A percentile compares a stretch with the other conserved stretches of the same genome.
Conservation (phyloP, 2,888 invertebrate genomes). For the Thymelicus sylvestris region DNA sequence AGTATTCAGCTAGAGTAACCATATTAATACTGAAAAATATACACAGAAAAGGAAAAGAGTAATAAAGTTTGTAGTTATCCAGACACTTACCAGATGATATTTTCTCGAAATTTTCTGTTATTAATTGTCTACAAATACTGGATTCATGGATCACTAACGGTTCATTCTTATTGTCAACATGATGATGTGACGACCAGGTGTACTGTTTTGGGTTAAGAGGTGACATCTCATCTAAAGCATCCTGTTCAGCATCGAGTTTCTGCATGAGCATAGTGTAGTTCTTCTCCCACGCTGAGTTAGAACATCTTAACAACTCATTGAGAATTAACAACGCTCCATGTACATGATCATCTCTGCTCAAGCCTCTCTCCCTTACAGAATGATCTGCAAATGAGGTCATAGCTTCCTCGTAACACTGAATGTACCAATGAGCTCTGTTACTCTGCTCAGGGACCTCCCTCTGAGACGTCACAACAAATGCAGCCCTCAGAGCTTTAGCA, state of each 20-base stretch:
- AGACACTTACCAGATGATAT: slow-evolving; percentile 85
- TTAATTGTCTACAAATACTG: slow-evolving; percentile 92
- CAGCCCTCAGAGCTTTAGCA: slow-evolving; percentile 96
- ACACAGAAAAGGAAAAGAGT: too few relatives aligned
- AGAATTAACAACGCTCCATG: slow-evolving; percentile 96
- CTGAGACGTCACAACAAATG: slow-evolving; percentile 96
- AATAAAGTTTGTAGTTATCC: too few relatives aligned
- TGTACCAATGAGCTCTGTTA: slow-evolving; percentile 95
- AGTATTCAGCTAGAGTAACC: too few relatives aligned
- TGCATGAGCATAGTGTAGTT: slow-evolving; percentile 90
- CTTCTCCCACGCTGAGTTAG: slow-evolving; percentile 94
- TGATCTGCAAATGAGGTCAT: slow-evolving; percentile 90
- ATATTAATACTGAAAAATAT: not conserved
- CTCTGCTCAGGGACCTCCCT: slow-evolving; percentile 96
- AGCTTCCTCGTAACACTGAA: slow-evolving; percentile 96
- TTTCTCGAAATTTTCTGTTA: slow-evolving; percentile 93
- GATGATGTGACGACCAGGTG: slow-evolving; percentile 58
- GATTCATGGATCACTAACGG: slow-evolving; percentile 88
- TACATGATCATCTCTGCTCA: slow-evolving; percentile 94
- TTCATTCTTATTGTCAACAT: slow-evolving; percentile 64
- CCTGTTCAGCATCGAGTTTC: slow-evolving; percentile 79
- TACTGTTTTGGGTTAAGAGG: slow-evolving; percentile 78
- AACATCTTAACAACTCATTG: slow-evolving; percentile 96
- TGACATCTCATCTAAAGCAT: slow-evolving; percentile 78
- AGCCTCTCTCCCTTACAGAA: slow-evolving; percentile 83